Evolutionary conservation across 2,888 invertebrate species (phyloP).

Genomic region (Brachypterus glaber): DNA sequence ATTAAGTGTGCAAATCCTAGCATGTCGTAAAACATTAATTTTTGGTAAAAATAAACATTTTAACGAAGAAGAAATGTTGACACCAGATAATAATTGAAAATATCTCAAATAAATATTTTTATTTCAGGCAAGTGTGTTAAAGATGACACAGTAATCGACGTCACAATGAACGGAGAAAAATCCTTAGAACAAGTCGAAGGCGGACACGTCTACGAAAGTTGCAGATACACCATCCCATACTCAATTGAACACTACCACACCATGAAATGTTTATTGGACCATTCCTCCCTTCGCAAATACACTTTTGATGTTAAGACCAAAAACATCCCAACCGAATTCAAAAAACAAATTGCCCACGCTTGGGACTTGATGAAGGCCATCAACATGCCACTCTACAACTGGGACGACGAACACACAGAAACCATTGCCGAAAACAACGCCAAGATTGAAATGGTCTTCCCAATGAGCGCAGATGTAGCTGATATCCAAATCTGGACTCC

Average conservation of each 20-base stretch:
- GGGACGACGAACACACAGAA: constrained; percentile 15
- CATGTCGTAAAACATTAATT: too few relatives aligned
- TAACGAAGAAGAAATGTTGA: too few relatives aligned
- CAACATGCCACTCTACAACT: neutral
- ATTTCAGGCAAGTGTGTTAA: constrained; percentile 26
- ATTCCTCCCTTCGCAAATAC: constrained; percentile 35
- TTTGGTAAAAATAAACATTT: too few relatives aligned
- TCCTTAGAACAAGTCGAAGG: constrained; percentile 33
- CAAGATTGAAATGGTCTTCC: constrained; percentile 26
- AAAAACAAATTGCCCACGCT: constrained; percentile 12
- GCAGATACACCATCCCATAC: constrained; percentile 24
- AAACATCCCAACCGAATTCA: constrained; percentile 27
- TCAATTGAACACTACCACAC: constrained; percentile 22
- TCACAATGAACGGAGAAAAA: constrained; percentile 31
- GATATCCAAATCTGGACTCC: constrained; percentile 30
- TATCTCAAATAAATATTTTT: too few relatives aligned
- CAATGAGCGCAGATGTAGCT: constrained; percentile 22
- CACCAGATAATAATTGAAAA: too few relatives aligned
- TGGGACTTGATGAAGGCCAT: constrained; percentile 17
- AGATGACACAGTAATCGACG: constrained; percentile 30
- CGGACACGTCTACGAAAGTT: constrained; percentile 22
- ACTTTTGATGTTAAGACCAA: constrained; percentile 27
- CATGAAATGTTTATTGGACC: constrained; percentile 25
- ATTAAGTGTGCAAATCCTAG: too few relatives aligned
- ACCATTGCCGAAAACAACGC: constrained; percentile 24